A percentile compares a stretch with the other conserved stretches of the same genome.
Evolutionary conservation across 35 echinoderm and acorn worm genomes (phyloP).

Genomic region (Apostichopus parvimensis): DNA sequence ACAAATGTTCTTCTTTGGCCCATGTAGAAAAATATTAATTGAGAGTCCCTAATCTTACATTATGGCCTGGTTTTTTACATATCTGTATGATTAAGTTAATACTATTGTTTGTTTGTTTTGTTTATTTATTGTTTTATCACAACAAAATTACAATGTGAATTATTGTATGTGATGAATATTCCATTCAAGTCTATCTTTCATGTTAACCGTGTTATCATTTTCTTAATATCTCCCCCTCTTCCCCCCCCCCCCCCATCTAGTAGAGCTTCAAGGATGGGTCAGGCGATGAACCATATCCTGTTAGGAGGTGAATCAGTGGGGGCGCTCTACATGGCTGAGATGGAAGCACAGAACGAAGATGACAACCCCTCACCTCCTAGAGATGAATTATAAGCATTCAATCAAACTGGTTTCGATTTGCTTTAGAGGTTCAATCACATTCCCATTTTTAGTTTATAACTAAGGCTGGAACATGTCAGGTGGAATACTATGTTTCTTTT

Average conservation of each 20-base stretch:
- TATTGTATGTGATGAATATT: no score
- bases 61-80: no score
- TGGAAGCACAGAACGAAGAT: neutral
- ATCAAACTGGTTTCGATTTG: neutral
- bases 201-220: neutral
- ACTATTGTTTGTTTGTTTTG: no score
- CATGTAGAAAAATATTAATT: no score
- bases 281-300: constrained; percentile 12
- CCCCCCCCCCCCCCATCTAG: no score
- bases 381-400: neutral
- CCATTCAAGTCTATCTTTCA: no score
- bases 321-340: neutral
- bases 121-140: no score
- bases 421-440: neutral
- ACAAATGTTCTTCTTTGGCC: no score
- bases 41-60: no score
- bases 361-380: neutral
- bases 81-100: no score
- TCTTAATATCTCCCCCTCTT: neutral
- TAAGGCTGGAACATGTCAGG: neutral
- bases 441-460: neutral
- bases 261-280: neutral
- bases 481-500: neutral
- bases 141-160: no score
- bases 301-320: constrained; percentile 37